Evolutionary conservation across 2,888 invertebrate genomes (phyloP).

Genomic region (Harpalus rubripes): DNA sequence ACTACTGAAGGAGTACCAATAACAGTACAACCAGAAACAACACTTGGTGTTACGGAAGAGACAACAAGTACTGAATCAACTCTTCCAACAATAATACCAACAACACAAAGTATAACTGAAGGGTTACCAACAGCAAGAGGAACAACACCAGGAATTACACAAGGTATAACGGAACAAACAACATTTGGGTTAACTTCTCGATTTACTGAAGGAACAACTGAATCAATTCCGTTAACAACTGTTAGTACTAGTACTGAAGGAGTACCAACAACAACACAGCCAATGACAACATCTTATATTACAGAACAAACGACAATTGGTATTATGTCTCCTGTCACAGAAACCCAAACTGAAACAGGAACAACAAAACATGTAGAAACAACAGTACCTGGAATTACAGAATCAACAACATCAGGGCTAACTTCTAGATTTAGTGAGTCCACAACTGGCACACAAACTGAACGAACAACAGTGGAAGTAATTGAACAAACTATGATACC

Average conservation of each 20-base stretch:
- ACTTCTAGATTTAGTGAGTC: neutral
- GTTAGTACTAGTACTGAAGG: neutral
- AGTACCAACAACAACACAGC: neutral
- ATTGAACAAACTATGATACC: slow-evolving; percentile 35
- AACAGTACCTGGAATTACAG: neutral
- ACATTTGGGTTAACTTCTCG: neutral
- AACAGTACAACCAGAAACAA: neutral
- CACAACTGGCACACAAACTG: neutral
- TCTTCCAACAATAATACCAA: neutral
- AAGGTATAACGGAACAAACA: neutral
- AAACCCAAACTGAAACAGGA: neutral
- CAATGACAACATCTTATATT: neutral
- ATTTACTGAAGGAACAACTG: neutral
- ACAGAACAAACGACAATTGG: neutral
- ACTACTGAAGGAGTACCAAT: neutral
- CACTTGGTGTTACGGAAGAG: neutral
- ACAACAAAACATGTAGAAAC: neutral
- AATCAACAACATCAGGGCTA: neutral
- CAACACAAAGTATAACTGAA: slow-evolving; percentile 64
- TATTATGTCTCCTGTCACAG: neutral
- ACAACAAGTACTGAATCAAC: neutral
- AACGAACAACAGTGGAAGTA: slow-evolving; percentile 67
- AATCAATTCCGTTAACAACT: neutral
- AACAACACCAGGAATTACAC: slow-evolving; percentile 15
- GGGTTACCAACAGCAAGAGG: slow-evolving; percentile 56